Evolutionary conservation across 1,140 invertebrate species (phyloP).

Genomic region (Lineus longissimus): DNA sequence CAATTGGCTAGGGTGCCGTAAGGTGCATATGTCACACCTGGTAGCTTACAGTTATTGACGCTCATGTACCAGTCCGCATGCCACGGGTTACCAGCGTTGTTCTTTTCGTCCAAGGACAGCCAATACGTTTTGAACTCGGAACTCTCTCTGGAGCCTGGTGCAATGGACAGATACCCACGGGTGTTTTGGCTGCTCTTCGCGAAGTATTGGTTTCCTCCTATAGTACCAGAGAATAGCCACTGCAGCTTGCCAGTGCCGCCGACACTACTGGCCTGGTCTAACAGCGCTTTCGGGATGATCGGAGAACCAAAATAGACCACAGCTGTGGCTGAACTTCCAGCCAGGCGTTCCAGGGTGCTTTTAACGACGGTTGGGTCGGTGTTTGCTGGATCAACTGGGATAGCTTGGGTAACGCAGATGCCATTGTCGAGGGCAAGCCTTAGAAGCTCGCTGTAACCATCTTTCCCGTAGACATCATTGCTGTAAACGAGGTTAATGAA

Average conservation of each 20-base stretch:
- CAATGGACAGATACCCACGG: conserved; percentile 31
- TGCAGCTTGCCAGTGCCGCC: conserved; percentile 26
- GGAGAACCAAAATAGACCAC: conserved; percentile 29
- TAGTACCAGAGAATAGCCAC: conserved; percentile 29
- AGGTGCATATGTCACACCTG: conserved; percentile 15
- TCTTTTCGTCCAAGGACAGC: conserved; percentile 29
- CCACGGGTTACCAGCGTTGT: conserved; percentile 47
- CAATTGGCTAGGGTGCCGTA: not conserved
- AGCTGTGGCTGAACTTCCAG: conserved; percentile 20
- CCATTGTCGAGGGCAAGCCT: conserved; percentile 18
- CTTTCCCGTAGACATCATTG: conserved; percentile 35
- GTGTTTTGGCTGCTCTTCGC: conserved; percentile 25
- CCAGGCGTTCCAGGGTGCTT: conserved; percentile 16
- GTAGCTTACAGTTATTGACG: conserved; percentile 29
- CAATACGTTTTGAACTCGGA: conserved; percentile 43
- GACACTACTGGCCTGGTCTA: conserved; percentile 24
- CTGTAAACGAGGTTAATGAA: conserved; percentile 49
- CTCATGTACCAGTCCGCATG: conserved; percentile 52
- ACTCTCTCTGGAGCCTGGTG: conserved; percentile 22
- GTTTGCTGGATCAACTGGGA: conserved; percentile 12
- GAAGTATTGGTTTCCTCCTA: conserved; percentile 22
- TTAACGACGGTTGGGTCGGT: conserved; percentile 14
- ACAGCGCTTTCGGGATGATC: conserved; percentile 12
- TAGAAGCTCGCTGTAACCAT: conserved; percentile 35
- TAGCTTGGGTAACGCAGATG: conserved; percentile 30